Evolutionary conservation across 2,113 vertebrate genomes (phyloP).

Genomic region (Megaptera novaeangliae): DNA sequence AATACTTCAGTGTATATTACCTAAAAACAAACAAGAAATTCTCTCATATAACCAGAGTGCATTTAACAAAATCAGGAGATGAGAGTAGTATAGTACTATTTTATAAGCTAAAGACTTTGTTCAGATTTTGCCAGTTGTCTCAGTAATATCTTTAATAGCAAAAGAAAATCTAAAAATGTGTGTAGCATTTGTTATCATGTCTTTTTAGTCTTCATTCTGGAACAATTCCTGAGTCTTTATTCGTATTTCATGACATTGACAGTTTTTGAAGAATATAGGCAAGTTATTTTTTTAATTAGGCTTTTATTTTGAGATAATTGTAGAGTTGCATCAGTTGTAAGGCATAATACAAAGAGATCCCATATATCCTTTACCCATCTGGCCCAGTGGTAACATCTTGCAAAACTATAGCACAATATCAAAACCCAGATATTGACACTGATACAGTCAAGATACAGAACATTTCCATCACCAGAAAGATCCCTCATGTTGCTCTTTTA

Average conservation of each 20-base stretch:
- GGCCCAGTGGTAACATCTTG: not conserved
- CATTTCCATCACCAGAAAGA: not conserved
- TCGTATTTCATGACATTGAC: not conserved
- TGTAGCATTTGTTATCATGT: not conserved
- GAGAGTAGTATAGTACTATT: not conserved
- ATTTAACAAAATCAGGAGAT: not conserved
- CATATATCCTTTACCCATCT: not conserved
- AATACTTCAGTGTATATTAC: not conserved
- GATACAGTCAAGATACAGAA: not conserved
- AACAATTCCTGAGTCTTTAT: not conserved
- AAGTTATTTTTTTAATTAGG: not conserved
- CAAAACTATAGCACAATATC: not conserved
- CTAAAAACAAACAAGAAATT: not conserved
- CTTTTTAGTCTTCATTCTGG: not conserved
- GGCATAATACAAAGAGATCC: not conserved
- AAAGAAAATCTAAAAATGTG: not conserved
- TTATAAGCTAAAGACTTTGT: not conserved
- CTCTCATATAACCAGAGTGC: not conserved
- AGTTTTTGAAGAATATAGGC: not conserved
- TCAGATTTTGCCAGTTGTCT: not conserved
- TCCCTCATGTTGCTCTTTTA: not conserved
- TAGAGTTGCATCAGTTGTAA: not conserved
- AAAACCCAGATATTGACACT: not conserved
- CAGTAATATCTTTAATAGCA: not conserved
- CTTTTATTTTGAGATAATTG: not conserved